Conservation (phyloP, 1,140 invertebrate genomes). For the Cheumatopsyche charites region DNA sequence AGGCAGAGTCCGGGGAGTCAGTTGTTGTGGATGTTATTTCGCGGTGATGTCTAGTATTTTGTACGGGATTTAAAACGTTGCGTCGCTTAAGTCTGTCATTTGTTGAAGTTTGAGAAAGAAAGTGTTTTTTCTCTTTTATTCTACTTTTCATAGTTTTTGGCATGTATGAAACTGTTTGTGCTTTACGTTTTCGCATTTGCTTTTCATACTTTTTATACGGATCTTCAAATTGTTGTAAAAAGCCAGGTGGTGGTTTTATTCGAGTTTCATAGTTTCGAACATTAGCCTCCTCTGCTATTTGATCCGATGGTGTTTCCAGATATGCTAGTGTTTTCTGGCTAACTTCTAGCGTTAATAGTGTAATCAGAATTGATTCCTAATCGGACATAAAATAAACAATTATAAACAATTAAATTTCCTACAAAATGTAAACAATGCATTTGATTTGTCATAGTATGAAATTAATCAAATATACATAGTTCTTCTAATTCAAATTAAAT, state of each 20-base stretch:
- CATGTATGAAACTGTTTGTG: not conserved
- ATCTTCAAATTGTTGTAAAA: not conserved
- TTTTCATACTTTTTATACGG: conserved; percentile 4
- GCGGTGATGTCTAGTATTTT: conserved; percentile 1
- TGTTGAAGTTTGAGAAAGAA: not conserved
- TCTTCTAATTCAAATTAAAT: too few species aligned
- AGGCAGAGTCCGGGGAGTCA: not conserved
- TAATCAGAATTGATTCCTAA: conserved; percentile 29
- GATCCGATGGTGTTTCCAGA: conserved; percentile 31
- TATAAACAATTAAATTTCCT: too few species aligned
- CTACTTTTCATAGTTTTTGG: not conserved
- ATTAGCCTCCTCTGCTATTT: conserved; percentile 41
- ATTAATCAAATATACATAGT: too few species aligned
- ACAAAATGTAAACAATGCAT: too few species aligned
- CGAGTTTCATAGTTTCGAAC: conserved; percentile 1
- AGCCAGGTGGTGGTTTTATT: conserved; percentile 6
- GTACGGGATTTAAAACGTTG: conserved; percentile 10
- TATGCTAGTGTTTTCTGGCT: conserved; percentile 22
- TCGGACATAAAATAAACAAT: conserved; percentile 15
- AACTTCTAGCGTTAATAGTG: conserved; percentile 17
- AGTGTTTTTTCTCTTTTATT: conserved; percentile 11
- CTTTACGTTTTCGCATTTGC: not conserved
- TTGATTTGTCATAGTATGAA: too few species aligned
- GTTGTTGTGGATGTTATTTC: not conserved
- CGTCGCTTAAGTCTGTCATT: conserved; percentile 10